phyloP scores from a whole-genome alignment of 2,888 invertebrate genomes.

The Aspidiotus rigidus region DNA sequence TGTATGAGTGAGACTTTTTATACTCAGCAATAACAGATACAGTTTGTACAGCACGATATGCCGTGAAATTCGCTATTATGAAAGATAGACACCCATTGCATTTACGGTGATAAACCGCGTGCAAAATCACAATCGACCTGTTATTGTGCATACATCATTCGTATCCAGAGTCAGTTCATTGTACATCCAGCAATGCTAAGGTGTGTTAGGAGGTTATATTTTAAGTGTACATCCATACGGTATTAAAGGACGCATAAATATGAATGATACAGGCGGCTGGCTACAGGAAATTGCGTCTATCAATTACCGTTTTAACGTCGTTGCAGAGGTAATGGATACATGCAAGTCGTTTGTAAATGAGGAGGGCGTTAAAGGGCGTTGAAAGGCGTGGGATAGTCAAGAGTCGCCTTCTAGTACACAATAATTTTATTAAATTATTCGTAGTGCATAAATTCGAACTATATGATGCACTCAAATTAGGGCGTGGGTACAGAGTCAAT shows the following conservation, averaged over 20 bases:
- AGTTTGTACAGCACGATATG: conserved; percentile 16
- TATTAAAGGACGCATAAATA: too few relatives aligned
- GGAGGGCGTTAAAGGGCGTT: conserved; percentile 8
- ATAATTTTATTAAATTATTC: too few relatives aligned
- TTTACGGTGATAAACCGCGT: conserved; percentile 28
- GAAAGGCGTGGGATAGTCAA: conserved; percentile 5
- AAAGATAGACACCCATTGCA: neutral
- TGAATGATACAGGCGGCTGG: neutral
- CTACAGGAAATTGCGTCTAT: neutral
- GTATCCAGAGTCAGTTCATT: conserved; percentile 1
- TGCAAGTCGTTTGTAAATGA: neutral
- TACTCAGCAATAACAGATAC: neutral
- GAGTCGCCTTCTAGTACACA: neutral
- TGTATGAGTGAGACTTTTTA: neutral
- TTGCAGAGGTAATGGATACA: too few relatives aligned
- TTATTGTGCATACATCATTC: conserved; percentile 17
- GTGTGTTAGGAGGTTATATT: too few relatives aligned
- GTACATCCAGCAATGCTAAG: neutral
- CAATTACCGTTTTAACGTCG: neutral
- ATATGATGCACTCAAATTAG: too few relatives aligned
- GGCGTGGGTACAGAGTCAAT: too few relatives aligned
- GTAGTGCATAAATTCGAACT: too few relatives aligned
- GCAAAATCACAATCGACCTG: conserved; percentile 28
- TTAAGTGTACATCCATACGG: too few relatives aligned
- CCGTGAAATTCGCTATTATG: conserved; percentile 27